phyloP scores from a whole-genome alignment of 2,113 vertebrate genomes.

The Callipepla squamata region DNA sequence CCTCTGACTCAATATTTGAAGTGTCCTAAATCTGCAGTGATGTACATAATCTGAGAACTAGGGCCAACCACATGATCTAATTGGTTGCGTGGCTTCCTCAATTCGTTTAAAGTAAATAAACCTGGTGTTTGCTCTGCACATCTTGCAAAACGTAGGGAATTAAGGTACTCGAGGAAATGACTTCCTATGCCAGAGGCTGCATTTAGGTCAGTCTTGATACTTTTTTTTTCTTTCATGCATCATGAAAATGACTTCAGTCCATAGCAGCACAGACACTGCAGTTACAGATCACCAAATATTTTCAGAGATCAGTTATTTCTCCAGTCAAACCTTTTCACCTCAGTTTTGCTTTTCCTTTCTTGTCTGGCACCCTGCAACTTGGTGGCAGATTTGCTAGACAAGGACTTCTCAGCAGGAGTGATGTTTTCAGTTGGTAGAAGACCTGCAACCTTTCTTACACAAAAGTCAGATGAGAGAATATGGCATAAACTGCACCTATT shows the following conservation, averaged over 20 bases:
- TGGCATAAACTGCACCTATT: background rate
- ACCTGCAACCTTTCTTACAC: background rate
- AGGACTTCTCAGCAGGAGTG: background rate
- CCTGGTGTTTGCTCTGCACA: background rate
- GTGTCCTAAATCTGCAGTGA: background rate
- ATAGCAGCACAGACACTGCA: background rate
- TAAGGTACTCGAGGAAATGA: rapidly evolving
- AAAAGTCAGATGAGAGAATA: background rate
- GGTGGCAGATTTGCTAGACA: background rate
- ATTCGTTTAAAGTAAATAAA: background rate
- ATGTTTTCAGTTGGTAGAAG: background rate
- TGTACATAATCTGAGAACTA: background rate
- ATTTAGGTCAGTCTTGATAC: background rate
- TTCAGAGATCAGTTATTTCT: background rate
- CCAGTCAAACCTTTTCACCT: background rate
- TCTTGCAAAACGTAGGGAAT: background rate
- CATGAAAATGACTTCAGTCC: background rate
- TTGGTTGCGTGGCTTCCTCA: background rate
- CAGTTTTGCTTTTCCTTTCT: background rate
- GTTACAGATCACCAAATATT: background rate
- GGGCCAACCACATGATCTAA: background rate
- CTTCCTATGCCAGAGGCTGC: background rate
- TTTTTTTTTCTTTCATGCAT: background rate
- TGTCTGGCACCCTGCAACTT: background rate
- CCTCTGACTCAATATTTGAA: background rate